Percentiles rank a stretch among this genome's conserved stretches.
Evolutionary conservation across 2,797 vertebrate genomes (phyloP).

Genomic region (Girardinus metallicus): DNA sequence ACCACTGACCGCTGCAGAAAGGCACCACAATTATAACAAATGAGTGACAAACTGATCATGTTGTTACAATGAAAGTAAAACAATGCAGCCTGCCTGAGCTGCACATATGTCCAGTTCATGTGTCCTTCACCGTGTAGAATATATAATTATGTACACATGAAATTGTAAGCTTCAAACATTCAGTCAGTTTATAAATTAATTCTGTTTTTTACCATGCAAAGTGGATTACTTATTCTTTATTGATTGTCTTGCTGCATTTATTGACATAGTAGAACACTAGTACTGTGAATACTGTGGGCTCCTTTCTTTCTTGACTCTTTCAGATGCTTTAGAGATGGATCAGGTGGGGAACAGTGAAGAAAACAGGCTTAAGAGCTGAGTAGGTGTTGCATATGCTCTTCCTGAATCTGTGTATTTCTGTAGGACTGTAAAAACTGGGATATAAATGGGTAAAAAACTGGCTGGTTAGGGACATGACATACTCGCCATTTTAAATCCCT

Average conservation of each 20-base stretch:
- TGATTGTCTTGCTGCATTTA: background rate
- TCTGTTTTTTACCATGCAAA: background rate
- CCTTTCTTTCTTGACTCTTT: slow-evolving; percentile 22
- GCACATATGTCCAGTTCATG: background rate
- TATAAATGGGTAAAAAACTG: background rate
- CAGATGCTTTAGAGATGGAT: slow-evolving; percentile 30
- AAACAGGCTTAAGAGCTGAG: slow-evolving; percentile 32
- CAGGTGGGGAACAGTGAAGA: slow-evolving; percentile 8
- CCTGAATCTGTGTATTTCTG: slow-evolving; percentile 17
- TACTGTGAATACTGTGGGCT: background rate
- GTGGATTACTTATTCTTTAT: background rate
- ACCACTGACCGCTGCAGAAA: background rate
- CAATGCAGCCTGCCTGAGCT: background rate
- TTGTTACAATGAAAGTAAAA: background rate
- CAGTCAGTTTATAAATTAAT: background rate
- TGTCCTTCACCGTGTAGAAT: background rate
- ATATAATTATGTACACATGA: background rate
- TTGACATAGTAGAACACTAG: background rate
- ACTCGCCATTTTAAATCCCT: background rate
- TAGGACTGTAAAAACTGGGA: background rate
- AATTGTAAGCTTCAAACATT: background rate
- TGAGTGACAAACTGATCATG: no score
- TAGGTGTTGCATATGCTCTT: slow-evolving; percentile 36
- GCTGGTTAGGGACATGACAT: background rate
- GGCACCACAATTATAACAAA: no score